Base-by-base conservation (phyloP, 2,888 invertebrate species). In the Formica aserva region DNA sequence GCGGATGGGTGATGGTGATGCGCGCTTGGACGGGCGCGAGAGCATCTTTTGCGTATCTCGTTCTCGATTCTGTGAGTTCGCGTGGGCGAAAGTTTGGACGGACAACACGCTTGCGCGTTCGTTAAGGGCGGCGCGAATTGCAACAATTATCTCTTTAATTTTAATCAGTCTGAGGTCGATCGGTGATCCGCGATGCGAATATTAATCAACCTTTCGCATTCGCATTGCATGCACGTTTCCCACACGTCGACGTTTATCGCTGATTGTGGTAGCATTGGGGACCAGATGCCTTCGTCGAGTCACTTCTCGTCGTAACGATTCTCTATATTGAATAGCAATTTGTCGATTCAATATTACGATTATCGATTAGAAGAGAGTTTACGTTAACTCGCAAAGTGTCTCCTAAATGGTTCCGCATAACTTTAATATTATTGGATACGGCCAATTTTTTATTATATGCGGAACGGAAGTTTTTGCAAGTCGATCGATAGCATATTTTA, bases 141-240 rank as follows among this genome's bases (percentile, higher is more conserved):
- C 9, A 38, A 57, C 45, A 22, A 78, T 71, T 78, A 77, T 71
- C 60, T 60, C 45, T 71, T 60, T 71, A 78, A 60, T 71, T 78
- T 71, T 26, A 71, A 62, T 71, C 29, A 8, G 52, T 6, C 69
- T 48, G 45, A 45, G 45, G 26, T 78, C 45, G 45, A 78, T 78
- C 38, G 22, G 55, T 5, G 26, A 52, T 35, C 11, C 63, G 52
- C 41, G 32, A 22, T 1, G 78, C 60, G 72, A 80, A 72, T 80
- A 62, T 80, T 80, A 80, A 80, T 80, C 60, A 8, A 45, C 22
- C n/a, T 45, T 55, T 38, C 38, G 22, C 57, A 29, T 69, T 77
- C 8, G 38, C 71, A 71, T 78, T 78, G 67, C 29, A 67, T 41
- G 35, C 60, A 80, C 71, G 60, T 72, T 48, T 80, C 72, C 78